Evolutionary conservation across 2,797 vertebrate genomes (phyloP).

Genomic region (Cryptoblepharus egeriae): DNA sequence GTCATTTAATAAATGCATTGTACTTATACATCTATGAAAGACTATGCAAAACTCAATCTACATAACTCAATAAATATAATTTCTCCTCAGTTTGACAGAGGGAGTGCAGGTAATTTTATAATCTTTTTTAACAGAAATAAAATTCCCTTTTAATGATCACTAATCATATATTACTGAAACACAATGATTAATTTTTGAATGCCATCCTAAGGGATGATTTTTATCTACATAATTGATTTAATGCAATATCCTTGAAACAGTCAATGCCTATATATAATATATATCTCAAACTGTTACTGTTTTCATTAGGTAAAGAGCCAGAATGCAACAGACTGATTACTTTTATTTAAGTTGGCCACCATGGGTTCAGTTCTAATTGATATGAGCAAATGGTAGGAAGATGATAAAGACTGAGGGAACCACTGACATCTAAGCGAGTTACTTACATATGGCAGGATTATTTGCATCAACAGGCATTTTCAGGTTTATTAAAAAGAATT

Average conservation of each 20-base stretch:
- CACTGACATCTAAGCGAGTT: neutral
- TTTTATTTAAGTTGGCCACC: neutral
- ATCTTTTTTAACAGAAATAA: constrained; percentile 18
- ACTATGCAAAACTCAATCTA: neutral
- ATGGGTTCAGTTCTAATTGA: neutral
- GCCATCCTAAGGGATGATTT: neutral
- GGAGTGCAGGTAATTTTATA: constrained; percentile 22
- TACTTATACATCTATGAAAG: constrained; percentile 24
- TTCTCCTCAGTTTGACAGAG: constrained; percentile 21
- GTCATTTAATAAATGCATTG: constrained; percentile 16
- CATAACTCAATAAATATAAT: constrained; percentile 3
- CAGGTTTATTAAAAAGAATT: neutral
- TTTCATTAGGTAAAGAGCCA: neutral
- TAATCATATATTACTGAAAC: constrained; percentile 5
- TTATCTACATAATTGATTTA: neutral
- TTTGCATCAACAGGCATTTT: neutral
- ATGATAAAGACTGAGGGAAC: neutral
- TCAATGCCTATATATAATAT: neutral
- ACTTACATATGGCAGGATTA: neutral
- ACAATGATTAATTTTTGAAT: neutral
- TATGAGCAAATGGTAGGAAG: neutral
- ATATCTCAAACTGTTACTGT: neutral
- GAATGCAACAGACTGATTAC: neutral
- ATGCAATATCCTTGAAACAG: neutral
- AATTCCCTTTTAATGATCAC: constrained; percentile 8